A percentile compares a stretch with the other conserved stretches of the same genome.
Evolutionary conservation across 2,888 invertebrate species (phyloP).

Genomic region (Spilarctia lutea): DNA sequence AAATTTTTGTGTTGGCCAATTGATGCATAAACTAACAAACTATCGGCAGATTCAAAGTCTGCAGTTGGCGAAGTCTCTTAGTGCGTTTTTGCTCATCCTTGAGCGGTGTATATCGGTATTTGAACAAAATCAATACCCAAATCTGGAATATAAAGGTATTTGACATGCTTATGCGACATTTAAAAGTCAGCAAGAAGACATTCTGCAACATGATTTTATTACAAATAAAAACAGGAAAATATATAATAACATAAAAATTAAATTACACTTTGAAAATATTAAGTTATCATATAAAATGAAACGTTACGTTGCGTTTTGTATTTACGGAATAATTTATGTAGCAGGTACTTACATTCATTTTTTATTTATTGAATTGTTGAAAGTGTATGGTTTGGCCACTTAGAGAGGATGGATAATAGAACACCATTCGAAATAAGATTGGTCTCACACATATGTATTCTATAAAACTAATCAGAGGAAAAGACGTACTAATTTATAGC

Average conservation of each 20-base stretch:
- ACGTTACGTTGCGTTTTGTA: not conserved
- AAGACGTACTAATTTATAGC: too few species aligned
- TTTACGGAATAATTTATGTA: conserved; percentile 10
- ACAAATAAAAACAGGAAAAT: not conserved
- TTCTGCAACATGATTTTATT: not conserved
- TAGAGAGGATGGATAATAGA: too few species aligned
- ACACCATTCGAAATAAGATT: too few species aligned
- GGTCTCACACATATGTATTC: too few species aligned
- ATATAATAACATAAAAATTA: not conserved
- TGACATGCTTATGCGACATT: not conserved
- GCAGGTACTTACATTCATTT: not conserved
- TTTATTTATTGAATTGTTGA: not conserved
- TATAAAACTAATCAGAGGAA: too few species aligned
- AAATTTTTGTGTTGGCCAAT: too few species aligned
- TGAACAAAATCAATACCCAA: not conserved
- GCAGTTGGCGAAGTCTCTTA: too few species aligned
- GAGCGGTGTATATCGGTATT: too few species aligned
- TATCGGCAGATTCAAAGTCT: too few species aligned
- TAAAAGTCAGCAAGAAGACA: not conserved
- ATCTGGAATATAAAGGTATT: not conserved
- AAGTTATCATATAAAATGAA: conserved; percentile 1
- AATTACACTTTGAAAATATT: not conserved
- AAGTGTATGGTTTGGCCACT: too few species aligned
- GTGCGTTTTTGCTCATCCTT: too few species aligned
- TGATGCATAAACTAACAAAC: too few species aligned